Evolutionary conservation across 2,888 invertebrate species (phyloP).

Genomic region (Quadriops clusia): DNA sequence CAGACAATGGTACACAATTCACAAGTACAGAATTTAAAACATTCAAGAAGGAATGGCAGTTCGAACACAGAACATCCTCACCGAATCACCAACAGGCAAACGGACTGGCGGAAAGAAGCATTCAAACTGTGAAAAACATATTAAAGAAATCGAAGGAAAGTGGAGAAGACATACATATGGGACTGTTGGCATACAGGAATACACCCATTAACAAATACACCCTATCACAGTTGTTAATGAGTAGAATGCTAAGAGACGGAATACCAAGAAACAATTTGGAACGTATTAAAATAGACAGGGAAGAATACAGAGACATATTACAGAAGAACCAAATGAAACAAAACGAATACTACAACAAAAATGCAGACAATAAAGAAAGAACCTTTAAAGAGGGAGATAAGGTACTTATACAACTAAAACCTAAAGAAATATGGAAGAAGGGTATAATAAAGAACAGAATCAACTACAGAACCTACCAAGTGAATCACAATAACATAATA

Average conservation of each 20-base stretch:
- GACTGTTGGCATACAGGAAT: constrained; percentile 7
- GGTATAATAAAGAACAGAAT: constrained; percentile 2
- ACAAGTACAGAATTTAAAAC: constrained; percentile 6
- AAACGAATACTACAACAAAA: constrained; percentile 1
- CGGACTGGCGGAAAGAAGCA: constrained; percentile 6
- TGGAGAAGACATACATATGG: constrained; percentile 8
- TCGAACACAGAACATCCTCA: constrained; percentile 10
- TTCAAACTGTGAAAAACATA: constrained; percentile 10
- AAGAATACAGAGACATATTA: neutral
- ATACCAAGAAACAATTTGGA: constrained; percentile 3
- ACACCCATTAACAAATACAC: constrained; percentile 5
- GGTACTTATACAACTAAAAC: constrained; percentile 3
- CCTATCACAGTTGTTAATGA: constrained; percentile 7
- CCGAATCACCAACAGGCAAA: constrained; percentile 10
- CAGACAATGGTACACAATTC: constrained; percentile 13
- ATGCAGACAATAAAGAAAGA: neutral
- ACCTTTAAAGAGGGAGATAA: neutral
- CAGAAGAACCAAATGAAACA: neutral
- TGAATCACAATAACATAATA: too few species aligned
- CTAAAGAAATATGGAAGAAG: constrained; percentile 3
- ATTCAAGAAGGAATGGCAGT: constrained; percentile 12
- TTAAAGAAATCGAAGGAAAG: constrained; percentile 8
- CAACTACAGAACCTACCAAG: constrained; percentile 3
- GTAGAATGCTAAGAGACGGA: constrained; percentile 2
- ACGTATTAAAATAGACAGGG: neutral